Evolutionary conservation across 2,888 invertebrate genomes (phyloP).

Genomic region (Xestia ashworthii): DNA sequence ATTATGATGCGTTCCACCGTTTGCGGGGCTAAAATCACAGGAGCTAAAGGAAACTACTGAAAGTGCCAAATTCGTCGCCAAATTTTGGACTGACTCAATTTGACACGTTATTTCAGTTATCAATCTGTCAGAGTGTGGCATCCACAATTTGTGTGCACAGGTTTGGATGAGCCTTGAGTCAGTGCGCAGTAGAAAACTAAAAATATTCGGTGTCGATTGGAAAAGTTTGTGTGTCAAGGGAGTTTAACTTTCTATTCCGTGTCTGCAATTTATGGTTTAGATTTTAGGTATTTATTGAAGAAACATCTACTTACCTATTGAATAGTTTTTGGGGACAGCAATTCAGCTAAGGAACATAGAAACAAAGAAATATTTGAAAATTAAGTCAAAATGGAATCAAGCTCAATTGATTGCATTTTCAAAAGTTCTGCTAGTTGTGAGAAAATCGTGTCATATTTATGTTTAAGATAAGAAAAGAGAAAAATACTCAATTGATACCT

Average conservation of each 20-base stretch:
- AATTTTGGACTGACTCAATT: no score
- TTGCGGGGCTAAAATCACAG: no score
- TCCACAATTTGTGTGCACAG: not conserved
- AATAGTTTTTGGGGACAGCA: not conserved
- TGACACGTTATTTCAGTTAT: no score
- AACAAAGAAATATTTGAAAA: not conserved
- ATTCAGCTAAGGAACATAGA: not conserved
- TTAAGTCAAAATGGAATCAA: not conserved
- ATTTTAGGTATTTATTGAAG: not conserved
- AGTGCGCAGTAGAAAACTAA: slow-evolving; percentile 33
- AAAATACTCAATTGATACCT: not conserved
- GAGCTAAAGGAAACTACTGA: no score
- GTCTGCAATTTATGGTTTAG: not conserved
- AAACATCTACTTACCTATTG: not conserved
- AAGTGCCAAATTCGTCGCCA: no score
- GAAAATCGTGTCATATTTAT: not conserved
- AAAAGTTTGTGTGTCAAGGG: slow-evolving; percentile 24
- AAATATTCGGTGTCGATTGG: slow-evolving; percentile 53
- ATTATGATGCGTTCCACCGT: no score
- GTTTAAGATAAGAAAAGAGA: no score
- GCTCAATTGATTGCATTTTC: no score
- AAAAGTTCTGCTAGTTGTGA: not conserved
- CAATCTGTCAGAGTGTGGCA: not conserved
- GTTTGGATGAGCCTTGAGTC: not conserved
- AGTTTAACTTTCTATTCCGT: not conserved